A percentile compares a stretch with the other conserved stretches of the same genome.
phyloP scores from a whole-genome alignment of 2,113 vertebrate species.

The Oxyura jamaicensis region DNA sequence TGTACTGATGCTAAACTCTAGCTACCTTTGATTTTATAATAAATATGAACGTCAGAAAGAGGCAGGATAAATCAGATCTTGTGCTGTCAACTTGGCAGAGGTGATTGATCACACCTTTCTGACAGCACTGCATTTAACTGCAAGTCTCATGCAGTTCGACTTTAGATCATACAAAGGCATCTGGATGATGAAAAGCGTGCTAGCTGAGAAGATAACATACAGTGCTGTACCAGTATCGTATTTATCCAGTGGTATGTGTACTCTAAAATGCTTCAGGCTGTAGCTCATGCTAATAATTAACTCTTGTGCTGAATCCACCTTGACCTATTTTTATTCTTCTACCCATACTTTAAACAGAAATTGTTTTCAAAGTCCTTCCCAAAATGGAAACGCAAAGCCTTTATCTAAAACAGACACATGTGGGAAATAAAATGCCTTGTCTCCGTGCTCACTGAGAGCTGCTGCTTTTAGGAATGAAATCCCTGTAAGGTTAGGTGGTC shows the following conservation, averaged over 20 bases:
- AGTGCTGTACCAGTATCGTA: neutral
- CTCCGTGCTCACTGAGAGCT: neutral
- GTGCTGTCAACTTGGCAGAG: neutral
- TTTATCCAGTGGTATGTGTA: slow-evolving; percentile 1
- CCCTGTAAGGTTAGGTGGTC: neutral
- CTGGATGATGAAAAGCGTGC: slow-evolving; percentile 6
- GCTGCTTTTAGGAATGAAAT: neutral
- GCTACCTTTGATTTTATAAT: slow-evolving; percentile 58
- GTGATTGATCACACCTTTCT: slow-evolving; percentile 46
- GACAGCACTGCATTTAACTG: slow-evolving; percentile 30
- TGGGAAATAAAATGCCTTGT: neutral
- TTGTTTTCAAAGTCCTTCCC: neutral
- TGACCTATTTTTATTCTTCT: slow-evolving; percentile 28
- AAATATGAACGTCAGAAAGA: slow-evolving; percentile 37
- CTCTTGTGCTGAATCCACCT: neutral
- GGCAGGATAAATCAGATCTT: slow-evolving; percentile 31
- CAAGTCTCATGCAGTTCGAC: slow-evolving; percentile 5
- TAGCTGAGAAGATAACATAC: neutral
- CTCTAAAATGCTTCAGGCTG: neutral
- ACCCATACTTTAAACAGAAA: slow-evolving; percentile 28
- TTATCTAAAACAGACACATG: slow-evolving; percentile 36
- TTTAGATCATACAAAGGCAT: slow-evolving; percentile 20
- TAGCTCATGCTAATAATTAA: slow-evolving; percentile 41
- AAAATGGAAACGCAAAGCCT: neutral
- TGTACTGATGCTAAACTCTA: neutral